Base-by-base conservation (phyloP, 2,797 vertebrate genomes). In the Pipistrellus pipistrellus region DNA sequence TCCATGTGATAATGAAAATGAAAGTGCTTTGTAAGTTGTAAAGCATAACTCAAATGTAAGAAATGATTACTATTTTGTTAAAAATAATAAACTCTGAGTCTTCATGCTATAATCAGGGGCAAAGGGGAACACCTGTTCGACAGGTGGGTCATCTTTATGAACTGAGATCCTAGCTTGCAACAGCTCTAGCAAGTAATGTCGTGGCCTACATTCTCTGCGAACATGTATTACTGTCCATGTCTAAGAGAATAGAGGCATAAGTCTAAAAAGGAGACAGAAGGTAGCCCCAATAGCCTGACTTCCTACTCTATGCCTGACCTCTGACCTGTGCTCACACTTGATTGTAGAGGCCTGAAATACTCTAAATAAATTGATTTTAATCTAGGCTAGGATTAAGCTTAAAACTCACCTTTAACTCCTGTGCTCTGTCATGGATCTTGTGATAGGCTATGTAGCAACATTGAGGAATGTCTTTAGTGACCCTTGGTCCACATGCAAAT, bases 61-160 rank as follows among this genome's bases (percentile, higher is more conserved):
- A 95, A 59, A 93, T 95, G 57, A 94, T 93, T 83, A 90, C 38
- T 75, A 9, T 83, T 96, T 95, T 93, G 75, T 91, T 94, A 87
- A 93, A 88, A 94, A 87, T 91, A 91, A 88, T 86, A 90, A 88
- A 55, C 41, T 20, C 62, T 78, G 77, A 88, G 55, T 78, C 46
- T 82, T 94, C 66, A 81, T 90, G 25, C 38, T 81, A 20, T 85
- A 80, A 80, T 93, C 41, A 35, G 86, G 85, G 75, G 13, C n/a
- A 95, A 71, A 91, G 46, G 21, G 9, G 69, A 95, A 20, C 62
- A 91, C 35, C 78, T 69, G 68, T 13, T 85, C 55, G 32, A 88
- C 57, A 86, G 76, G 69, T 57, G 38, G 55, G 35, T 66, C 38
- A 44, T 95, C 64, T 93, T 95, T 82, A 38, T 83, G 41, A 51